phyloP scores from a whole-genome alignment of 2,888 invertebrate genomes.

The Tethea ocularis region DNA sequence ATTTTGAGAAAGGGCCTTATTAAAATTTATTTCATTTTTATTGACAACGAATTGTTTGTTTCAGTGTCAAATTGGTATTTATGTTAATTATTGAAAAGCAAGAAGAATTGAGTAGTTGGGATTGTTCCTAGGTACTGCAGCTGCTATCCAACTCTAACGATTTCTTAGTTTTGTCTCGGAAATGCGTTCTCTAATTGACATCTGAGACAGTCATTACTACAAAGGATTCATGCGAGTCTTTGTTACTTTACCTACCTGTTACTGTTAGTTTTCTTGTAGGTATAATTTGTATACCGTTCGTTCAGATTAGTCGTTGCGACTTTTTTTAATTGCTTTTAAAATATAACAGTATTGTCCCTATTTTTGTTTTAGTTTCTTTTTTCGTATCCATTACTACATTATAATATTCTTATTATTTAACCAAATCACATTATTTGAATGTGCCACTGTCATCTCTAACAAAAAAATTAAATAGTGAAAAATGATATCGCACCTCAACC shows the following conservation, averaged over 20 bases:
- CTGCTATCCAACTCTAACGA: not conserved
- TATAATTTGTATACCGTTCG: not conserved
- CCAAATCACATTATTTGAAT: not conserved
- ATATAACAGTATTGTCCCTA: no score
- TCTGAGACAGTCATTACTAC: slow-evolving; percentile 2
- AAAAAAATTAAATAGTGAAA: not conserved
- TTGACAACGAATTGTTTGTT: slow-evolving; percentile 26
- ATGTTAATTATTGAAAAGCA: slow-evolving; percentile 11
- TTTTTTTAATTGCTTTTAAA: no score
- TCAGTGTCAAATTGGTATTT: slow-evolving; percentile 11
- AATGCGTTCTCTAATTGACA: slow-evolving; percentile 9
- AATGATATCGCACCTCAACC: slow-evolving; percentile 11
- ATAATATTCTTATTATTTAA: no score
- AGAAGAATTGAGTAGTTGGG: no score
- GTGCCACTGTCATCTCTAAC: not conserved
- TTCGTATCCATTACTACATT: no score
- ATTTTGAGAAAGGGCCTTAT: slow-evolving; percentile 48
- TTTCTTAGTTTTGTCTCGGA: not conserved
- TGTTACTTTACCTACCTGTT: not conserved
- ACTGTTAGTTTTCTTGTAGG: not conserved
- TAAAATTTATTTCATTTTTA: slow-evolving; percentile 48
- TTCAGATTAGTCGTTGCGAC: not conserved
- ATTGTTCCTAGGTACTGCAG: no score
- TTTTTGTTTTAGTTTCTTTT: no score
- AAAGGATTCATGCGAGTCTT: not conserved